Evolutionary conservation across 2,888 invertebrate species (phyloP), one percentile per base, ranked within the genome.

Genomic region (Cheiracanthium punctorium): DNA sequence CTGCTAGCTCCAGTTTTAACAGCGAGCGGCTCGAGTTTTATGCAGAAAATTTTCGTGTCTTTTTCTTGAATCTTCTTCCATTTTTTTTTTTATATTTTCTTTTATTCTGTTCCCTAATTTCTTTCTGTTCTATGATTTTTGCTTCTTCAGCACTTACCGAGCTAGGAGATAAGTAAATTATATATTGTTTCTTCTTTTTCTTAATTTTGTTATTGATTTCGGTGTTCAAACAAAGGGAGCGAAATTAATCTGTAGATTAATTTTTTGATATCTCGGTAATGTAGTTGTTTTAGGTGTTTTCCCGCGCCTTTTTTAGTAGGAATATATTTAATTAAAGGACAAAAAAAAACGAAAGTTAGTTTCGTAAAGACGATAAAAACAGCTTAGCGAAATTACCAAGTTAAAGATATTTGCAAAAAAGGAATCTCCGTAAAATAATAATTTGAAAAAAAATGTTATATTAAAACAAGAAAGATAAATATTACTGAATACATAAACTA

Each of bases 121-220:
- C n/a, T n/a, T n/a, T n/a, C n/a, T n/a, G n/a, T n/a, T n/a, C 17
- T 24, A 32, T 32, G 65, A 41, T 80, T 64, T 58, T 30, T 72
- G 29, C 29, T 24, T 37, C 64, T 28, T 80, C 71, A 80, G 71
- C 52, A 43, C 48, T 67, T 80, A 29, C 32, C 28, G 32, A 4
- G 29, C 32, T 14, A 20, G 29, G 72, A 37, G 82, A 84, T 77
- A 72, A 84, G 77, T 84, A 77, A 84, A 84, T 84, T 76, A 82
- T 77, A 72, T 73, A 43, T 48, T 58, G 72, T 81, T 82, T 64
- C 33, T 71, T 20, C 33, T 33, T 43, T 64, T 72, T 64, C 1
- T 28, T 28, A 7, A 10, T 24, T 12, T 64, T 14, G 28, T 70
- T 33, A 37, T 37, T 24, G 12, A 24, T 7, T n/a, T 37, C 24